Conservation (phyloP, 1,140 invertebrate genomes). For the Scylla paramamosain region DNA sequence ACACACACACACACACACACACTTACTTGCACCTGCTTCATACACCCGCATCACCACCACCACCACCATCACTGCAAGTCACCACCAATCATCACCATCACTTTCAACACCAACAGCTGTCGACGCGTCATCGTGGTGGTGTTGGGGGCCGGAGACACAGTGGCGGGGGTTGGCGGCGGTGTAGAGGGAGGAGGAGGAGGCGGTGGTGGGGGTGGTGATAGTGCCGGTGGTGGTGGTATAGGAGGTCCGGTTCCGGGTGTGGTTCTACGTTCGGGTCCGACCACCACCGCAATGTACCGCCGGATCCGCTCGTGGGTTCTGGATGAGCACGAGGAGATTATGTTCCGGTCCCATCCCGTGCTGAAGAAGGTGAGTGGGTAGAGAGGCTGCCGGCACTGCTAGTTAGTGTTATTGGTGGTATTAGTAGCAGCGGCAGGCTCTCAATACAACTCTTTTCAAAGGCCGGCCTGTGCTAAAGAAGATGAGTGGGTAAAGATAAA, state of each 20-base stretch:
- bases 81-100: not conserved
- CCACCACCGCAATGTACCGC: slow-evolving; percentile 62
- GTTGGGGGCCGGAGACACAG: not conserved
- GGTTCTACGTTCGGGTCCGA: slow-evolving; percentile 27
- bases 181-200: too few species aligned
- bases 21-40: not conserved
- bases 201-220: not conserved
- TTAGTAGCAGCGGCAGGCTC: too few species aligned
- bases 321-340: slow-evolving; percentile 65
- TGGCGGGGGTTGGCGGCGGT: not conserved
- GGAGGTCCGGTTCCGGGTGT: not conserved
- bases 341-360: slow-evolving; percentile 51
- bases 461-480: too few species aligned
- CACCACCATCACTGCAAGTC: not conserved
- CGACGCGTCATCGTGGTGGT: not conserved
- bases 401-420: too few species aligned
- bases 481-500: too few species aligned
- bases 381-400: too few species aligned
- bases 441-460: too few species aligned
- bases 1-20: slow-evolving; percentile 10
- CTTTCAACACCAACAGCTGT: not conserved
- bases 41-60: not conserved
- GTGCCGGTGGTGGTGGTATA: not conserved
- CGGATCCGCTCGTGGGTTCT: slow-evolving; percentile 72
- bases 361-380: slow-evolving; percentile 69